A percentile compares a stretch with the other conserved stretches of the same genome.
Conservation (phyloP, 1,140 invertebrate species). For the Atta texana region DNA sequence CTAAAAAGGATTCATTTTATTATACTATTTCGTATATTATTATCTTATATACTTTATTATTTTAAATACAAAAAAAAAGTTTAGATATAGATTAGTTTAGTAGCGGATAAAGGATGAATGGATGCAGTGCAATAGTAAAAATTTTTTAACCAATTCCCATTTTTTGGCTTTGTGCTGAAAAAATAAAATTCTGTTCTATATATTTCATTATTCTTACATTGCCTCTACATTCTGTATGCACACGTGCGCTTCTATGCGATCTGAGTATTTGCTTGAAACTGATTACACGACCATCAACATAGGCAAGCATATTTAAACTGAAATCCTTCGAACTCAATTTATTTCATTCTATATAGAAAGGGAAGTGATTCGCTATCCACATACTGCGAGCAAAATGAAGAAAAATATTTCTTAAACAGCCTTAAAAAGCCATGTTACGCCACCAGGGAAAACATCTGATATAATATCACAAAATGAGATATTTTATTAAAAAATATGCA, state of each 20-base stretch:
- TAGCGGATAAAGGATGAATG: too few species aligned
- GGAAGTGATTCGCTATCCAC: slow-evolving; percentile 21
- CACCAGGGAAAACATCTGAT: not conserved
- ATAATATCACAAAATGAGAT: slow-evolving; percentile 30
- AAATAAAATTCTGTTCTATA: too few species aligned
- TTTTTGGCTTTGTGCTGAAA: too few species aligned
- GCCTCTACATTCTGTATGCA: not conserved
- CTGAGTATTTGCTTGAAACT: slow-evolving; percentile 33
- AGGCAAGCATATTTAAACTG: slow-evolving; percentile 3
- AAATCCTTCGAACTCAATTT: slow-evolving; percentile 46
- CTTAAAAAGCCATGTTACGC: not conserved
- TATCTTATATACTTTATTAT: too few species aligned
- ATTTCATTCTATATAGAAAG: slow-evolving; percentile 36
- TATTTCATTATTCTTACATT: not conserved
- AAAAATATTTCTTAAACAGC: slow-evolving; percentile 50
- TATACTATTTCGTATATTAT: too few species aligned
- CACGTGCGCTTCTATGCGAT: not conserved
- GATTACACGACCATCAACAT: slow-evolving; percentile 39
- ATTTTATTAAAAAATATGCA: slow-evolving; percentile 43
- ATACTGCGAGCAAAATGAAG: slow-evolving; percentile 34
- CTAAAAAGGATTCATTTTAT: not conserved
- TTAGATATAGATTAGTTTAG: too few species aligned
- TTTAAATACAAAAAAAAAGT: too few species aligned
- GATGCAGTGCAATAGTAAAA: too few species aligned
- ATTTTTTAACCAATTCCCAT: too few species aligned